Percentiles rank a stretch among this genome's conserved stretches.
These are phyloP conservation scores for Tetragonula carbonaria DNA, from an alignment of 2,888 invertebrate species.

Conservation along the genomic window DNA sequence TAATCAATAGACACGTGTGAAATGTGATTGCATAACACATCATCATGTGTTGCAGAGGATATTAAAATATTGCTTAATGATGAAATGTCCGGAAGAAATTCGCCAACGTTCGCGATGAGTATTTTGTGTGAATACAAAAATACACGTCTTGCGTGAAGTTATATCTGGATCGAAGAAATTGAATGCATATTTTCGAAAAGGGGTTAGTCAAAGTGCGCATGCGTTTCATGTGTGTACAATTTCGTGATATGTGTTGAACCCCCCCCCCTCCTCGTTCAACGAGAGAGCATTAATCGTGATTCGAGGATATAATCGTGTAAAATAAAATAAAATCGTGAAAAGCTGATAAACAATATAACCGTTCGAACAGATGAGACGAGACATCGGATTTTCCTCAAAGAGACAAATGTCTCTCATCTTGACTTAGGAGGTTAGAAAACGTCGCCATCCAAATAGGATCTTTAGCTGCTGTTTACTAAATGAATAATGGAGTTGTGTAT, in stretches of 20 bases:
- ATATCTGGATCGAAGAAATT: neutral
- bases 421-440: slow-evolving; percentile 43
- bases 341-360: neutral
- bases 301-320: neutral
- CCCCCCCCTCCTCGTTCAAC: neutral
- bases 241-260: neutral
- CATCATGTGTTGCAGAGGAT: neutral
- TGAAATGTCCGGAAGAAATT: neutral
- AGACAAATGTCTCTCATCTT: neutral
- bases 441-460: too few relatives aligned
- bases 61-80: neutral
- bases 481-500: neutral
- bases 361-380: neutral
- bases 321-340: neutral
- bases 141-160: neutral
- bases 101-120: neutral
- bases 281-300: neutral
- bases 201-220: slow-evolving; percentile 28
- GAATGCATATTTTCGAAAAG: slow-evolving; percentile 26
- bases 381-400: neutral
- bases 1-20: slow-evolving; percentile 51
- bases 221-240: slow-evolving; percentile 15
- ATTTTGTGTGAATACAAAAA: neutral
- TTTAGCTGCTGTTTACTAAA: neutral
- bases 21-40: neutral